phyloP scores from a whole-genome alignment of 2,888 invertebrate genomes.

The Arctia plantaginis region DNA sequence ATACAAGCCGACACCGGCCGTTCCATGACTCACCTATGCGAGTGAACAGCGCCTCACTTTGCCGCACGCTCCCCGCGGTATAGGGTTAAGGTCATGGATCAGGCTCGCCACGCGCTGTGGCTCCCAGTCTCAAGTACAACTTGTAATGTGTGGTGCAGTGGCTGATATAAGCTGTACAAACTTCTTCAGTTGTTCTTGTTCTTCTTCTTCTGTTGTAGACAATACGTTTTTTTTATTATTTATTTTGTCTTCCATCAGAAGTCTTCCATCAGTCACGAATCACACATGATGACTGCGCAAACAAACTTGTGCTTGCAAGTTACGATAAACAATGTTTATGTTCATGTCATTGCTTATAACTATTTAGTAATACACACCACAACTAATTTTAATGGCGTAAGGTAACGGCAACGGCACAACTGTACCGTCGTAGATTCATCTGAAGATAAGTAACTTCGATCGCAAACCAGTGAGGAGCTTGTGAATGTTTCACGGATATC shows the following conservation, averaged over 20 bases:
- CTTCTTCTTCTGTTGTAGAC: background rate
- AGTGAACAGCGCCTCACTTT: background rate
- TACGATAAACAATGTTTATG: background rate
- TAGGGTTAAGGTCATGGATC: background rate
- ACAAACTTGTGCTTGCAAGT: background rate
- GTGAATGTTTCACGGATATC: background rate
- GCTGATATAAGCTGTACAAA: background rate
- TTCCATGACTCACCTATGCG: background rate
- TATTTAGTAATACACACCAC: background rate
- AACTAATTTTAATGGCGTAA: background rate
- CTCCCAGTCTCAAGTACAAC: background rate
- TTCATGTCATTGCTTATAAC: background rate
- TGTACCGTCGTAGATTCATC: background rate
- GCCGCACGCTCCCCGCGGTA: background rate
- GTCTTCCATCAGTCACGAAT: background rate
- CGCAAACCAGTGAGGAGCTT: background rate
- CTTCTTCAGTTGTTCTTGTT: background rate
- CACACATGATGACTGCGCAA: background rate
- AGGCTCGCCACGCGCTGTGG: background rate
- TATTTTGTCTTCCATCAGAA: background rate
- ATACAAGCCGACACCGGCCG: slow-evolving; percentile 20
- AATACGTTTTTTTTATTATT: background rate
- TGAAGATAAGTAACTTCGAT: background rate
- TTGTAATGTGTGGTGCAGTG: background rate
- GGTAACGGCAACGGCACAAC: background rate